A percentile compares a stretch with the other conserved stretches of the same genome.
These are phyloP conservation scores for Sebastes elongatus DNA, from an alignment of 2,797 vertebrate genomes.

Conservation along the genomic window DNA sequence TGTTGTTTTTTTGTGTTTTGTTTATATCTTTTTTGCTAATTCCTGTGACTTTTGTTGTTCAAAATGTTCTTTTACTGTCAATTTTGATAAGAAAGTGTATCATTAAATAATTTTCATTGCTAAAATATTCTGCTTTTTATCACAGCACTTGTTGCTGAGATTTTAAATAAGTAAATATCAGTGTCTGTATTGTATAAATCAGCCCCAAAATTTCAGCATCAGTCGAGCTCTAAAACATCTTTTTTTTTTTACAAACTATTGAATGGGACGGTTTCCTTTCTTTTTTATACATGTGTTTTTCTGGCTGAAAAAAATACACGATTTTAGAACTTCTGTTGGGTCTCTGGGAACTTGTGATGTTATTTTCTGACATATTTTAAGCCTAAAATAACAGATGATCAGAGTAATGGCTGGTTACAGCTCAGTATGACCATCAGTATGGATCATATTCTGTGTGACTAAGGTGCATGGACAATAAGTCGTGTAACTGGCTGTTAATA, in stretches of 20 bases:
- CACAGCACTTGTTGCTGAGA: not conserved
- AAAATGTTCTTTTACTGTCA: not conserved
- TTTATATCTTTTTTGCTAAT: not conserved
- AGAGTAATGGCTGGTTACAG: not conserved
- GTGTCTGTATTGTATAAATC: not conserved
- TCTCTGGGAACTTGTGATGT: not conserved
- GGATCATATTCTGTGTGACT: not conserved
- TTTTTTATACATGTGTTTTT: not conserved
- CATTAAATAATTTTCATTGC: not conserved
- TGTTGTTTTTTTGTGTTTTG: not conserved
- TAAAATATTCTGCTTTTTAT: not conserved
- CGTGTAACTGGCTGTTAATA: not conserved
- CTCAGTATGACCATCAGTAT: not conserved
- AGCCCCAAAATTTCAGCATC: not conserved
- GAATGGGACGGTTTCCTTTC: not conserved
- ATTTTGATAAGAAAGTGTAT: not conserved
- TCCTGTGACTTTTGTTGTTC: not conserved
- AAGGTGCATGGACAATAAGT: not conserved
- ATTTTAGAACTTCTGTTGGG: not conserved
- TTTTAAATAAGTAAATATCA: not conserved
- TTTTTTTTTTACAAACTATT: not conserved
- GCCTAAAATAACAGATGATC: not conserved
- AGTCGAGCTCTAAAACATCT: not conserved
- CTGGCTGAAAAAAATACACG: not conserved
- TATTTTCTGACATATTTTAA: not conserved